Base-by-base conservation (phyloP, 2,113 vertebrate species). In the Hemiprocne comata region DNA sequence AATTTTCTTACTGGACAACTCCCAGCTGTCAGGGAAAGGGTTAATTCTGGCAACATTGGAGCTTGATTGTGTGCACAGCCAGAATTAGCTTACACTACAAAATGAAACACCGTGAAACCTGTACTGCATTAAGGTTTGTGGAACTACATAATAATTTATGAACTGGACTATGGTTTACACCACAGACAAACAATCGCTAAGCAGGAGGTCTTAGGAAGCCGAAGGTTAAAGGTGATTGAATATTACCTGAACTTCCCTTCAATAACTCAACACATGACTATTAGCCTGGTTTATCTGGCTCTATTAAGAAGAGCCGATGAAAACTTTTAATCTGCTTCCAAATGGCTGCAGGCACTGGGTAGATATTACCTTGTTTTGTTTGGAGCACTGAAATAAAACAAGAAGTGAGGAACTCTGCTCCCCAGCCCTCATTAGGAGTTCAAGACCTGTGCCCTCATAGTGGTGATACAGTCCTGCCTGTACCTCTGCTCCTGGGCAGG, bases 241-340 rank as follows among this genome's bases (percentile, higher is more conserved):
- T 87, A 77, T 87, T 94, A 94, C 96, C 94, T 94, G 91, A 66
- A 88, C 95, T 94, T 97, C 95, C 94, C 94, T 90, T 97, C 94
- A 96, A 92, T 87, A 97, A 97, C 96, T 97, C 97, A 97, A 92
- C 96, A 97, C 96, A 95, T 96, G 96, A 95, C 95, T 88, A 97
- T 97, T 96, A 97, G 77, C 46, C 91, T 93, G 95, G 54, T 97
- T 97, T 96, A 96, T 96, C 96, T 95, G 95, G 74, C 91, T 94
- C 93, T 60, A 58, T 95, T 95, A 95, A 55, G 93, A 94, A 85
- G 94, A 94, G 89, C 58, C 7, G 94, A 94, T 95, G 97, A 97
- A 97, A 97, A 94, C 40, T 95, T 96, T 96, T 97, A 95, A 97
- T 97, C 96, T 96, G 78, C 89, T 93, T 82, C 93, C 91, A 90